Conservation (phyloP, 2,113 vertebrate genomes). For the Dipodomys spectabilis region DNA sequence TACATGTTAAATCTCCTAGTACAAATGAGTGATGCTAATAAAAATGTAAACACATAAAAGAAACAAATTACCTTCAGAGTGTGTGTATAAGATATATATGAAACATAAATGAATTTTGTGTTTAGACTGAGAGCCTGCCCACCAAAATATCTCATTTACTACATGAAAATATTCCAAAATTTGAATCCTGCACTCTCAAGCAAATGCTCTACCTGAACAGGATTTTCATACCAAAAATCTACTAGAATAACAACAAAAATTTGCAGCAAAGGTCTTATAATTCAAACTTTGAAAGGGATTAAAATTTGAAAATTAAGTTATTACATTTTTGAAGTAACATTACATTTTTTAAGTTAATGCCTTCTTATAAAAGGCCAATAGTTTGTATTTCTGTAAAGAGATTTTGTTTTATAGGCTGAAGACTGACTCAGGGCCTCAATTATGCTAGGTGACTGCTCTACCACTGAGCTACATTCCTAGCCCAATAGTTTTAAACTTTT, state of each 20-base stretch:
- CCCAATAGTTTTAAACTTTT: not conserved
- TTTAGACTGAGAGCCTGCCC: not conserved
- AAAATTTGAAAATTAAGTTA: constrained; percentile 45
- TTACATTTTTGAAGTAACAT: constrained; percentile 24
- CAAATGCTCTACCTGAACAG: not conserved
- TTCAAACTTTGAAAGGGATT: constrained; percentile 45
- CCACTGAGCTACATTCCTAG: not conserved
- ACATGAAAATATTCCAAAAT: not conserved
- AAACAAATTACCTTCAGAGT: not conserved
- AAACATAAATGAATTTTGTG: not conserved
- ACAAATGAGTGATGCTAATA: too few relatives aligned
- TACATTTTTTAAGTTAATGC: constrained; percentile 16
- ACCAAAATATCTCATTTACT: not conserved
- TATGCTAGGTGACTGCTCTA: not conserved
- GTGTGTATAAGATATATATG: not conserved
- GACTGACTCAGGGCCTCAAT: not conserved
- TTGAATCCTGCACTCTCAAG: not conserved
- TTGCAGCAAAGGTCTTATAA: not conserved
- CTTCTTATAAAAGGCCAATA: constrained; percentile 43
- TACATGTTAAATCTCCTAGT: too few relatives aligned
- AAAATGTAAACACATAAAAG: not conserved
- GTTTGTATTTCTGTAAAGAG: not conserved
- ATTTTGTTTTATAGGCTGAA: not conserved
- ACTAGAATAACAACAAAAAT: not conserved
- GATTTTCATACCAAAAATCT: not conserved